phyloP scores from a whole-genome alignment of 2,113 vertebrate species.

The Perognathus longimembris region DNA sequence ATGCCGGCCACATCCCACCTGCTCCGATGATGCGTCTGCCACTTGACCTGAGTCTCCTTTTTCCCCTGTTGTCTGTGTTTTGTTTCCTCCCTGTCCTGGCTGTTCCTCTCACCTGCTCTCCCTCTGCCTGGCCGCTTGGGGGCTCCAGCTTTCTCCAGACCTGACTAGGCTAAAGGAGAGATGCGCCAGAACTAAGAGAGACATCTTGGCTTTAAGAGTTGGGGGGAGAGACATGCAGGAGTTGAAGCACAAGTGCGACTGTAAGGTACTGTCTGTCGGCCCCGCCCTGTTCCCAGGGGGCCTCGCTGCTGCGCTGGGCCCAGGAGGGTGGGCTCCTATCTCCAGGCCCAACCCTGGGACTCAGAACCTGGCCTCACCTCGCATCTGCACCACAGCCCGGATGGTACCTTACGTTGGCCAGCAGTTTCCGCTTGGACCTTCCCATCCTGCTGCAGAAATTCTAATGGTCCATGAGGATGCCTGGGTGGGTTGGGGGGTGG shows the following conservation, averaged over 20 bases:
- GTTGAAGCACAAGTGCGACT: constrained; percentile 93
- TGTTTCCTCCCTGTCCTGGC: constrained; percentile 73
- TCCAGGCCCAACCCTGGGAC: too few species aligned
- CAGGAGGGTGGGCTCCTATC: not conserved
- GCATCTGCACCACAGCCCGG: accelerated
- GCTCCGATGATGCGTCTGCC: not conserved
- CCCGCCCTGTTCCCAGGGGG: not conserved
- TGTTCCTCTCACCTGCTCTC: constrained; percentile 74
- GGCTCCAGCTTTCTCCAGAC: constrained; percentile 94
- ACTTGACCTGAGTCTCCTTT: constrained; percentile 85
- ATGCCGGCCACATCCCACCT: accelerated
- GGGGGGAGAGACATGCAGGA: constrained; percentile 92
- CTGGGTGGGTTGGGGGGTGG: not conserved
- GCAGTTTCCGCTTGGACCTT: not conserved
- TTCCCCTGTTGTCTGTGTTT: constrained; percentile 76
- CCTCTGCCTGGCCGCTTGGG: constrained; percentile 81
- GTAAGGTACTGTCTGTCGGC: constrained; percentile 90
- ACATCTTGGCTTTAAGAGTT: constrained; percentile 93
- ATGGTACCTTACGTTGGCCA: not conserved
- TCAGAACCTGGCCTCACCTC: accelerated
- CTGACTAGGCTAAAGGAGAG: constrained; percentile 94
- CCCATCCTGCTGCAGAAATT: not conserved
- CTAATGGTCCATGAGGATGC: not conserved
- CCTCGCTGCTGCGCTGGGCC: not conserved
- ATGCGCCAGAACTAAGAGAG: constrained; percentile 94